phyloP scores from a whole-genome alignment of 2,797 vertebrate species.

The Chelonia mydas region DNA sequence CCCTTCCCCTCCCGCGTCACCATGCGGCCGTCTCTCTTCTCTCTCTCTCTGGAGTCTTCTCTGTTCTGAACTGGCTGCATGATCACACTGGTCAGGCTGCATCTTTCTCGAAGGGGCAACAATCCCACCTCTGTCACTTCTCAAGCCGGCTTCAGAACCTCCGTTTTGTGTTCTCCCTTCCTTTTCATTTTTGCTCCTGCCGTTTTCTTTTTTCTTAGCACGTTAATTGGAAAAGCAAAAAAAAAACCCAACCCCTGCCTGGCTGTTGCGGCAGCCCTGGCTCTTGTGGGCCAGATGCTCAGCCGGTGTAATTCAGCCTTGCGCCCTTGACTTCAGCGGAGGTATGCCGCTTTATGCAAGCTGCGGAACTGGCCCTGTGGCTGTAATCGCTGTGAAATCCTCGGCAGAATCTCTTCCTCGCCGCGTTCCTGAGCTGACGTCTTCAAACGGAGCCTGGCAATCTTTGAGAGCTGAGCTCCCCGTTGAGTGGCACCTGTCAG shows the following conservation, averaged over 20 bases:
- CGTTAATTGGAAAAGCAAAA: not conserved
- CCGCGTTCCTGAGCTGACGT: not conserved
- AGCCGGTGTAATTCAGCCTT: not conserved
- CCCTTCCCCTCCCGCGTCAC: not conserved
- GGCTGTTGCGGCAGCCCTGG: not conserved
- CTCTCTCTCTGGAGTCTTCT: not conserved
- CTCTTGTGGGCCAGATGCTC: not conserved
- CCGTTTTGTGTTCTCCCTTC: no score
- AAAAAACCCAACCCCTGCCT: no score
- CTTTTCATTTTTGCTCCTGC: not conserved
- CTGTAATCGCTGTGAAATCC: not conserved
- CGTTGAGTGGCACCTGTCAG: not conserved
- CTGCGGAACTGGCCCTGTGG: not conserved
- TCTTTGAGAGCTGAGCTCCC: not conserved
- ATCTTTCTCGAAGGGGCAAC: not conserved
- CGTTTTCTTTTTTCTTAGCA: not conserved
- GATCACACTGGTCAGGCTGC: not conserved
- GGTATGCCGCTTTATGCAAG: not conserved
- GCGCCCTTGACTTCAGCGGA: not conserved
- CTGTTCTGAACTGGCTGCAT: not conserved
- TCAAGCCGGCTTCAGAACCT: not conserved
- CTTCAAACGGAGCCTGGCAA: not conserved
- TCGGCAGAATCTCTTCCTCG: not conserved
- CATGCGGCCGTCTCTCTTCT: not conserved
- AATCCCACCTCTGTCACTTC: not conserved